Conservation (phyloP, 2,113 vertebrate species). For the Aegotheles bennettii region DNA sequence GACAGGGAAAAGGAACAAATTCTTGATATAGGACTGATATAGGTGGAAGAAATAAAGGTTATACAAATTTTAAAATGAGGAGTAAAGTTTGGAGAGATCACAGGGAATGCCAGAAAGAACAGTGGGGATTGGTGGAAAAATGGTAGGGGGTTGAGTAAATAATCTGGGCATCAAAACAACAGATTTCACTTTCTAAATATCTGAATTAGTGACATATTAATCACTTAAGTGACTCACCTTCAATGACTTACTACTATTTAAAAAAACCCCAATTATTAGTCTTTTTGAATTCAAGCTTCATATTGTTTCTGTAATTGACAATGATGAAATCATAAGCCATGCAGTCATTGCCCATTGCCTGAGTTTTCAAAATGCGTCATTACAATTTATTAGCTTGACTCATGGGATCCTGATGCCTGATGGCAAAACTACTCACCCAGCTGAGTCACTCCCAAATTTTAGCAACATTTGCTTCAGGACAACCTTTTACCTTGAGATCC, state of each 20-base stretch:
- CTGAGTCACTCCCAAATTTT: constrained; percentile 9
- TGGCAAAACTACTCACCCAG: background rate
- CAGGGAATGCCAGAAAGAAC: background rate
- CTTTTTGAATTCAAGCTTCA: background rate
- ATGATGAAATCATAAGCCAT: background rate
- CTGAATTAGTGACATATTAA: background rate
- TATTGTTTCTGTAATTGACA: background rate
- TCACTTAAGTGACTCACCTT: background rate
- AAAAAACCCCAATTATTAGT: background rate
- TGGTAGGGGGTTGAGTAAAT: background rate
- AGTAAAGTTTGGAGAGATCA: background rate
- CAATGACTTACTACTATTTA: background rate
- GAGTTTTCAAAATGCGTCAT: background rate
- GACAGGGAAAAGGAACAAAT: background rate
- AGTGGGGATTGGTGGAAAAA: background rate
- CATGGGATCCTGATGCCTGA: background rate
- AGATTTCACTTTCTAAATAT: background rate
- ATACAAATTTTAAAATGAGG: background rate
- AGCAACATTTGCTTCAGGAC: background rate
- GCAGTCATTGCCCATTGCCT: background rate
- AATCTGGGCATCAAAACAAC: background rate
- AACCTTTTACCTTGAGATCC: background rate
- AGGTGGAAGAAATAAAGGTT: background rate
- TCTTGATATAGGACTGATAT: background rate
- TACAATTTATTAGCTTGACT: constrained; percentile 11